Evolutionary conservation across 2,888 invertebrate species (phyloP).

Genomic region (Lycaena phlaeas): DNA sequence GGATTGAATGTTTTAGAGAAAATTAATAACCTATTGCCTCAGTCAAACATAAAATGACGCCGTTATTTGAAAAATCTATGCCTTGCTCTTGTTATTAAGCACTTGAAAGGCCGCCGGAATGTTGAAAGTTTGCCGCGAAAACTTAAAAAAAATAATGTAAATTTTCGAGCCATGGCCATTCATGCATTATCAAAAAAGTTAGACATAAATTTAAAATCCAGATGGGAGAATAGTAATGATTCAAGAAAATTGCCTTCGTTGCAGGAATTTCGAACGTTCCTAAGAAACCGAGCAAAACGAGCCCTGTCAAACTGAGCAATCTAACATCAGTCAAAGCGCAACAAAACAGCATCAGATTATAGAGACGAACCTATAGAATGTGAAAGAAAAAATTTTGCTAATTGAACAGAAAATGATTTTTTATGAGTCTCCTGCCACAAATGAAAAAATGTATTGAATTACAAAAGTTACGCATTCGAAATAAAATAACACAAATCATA

Average conservation of each 20-base stretch:
- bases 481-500: conserved; percentile 12
- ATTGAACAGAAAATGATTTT: conserved; percentile 21
- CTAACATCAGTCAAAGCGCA: conserved; percentile 20
- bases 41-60: conserved; percentile 5
- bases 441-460: conserved; percentile 13
- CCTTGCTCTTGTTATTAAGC: conserved; percentile 10
- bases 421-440: neutral
- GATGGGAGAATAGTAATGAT: too few species aligned
- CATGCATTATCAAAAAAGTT: too few species aligned
- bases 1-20: too few species aligned
- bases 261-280: too few species aligned
- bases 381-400: conserved; percentile 19
- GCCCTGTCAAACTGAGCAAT: too few species aligned
- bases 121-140: conserved; percentile 6
- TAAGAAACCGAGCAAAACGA: too few species aligned
- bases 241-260: too few species aligned
- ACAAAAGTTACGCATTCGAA: conserved; percentile 8
- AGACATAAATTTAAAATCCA: too few species aligned
- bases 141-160: neutral
- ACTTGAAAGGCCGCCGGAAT: conserved; percentile 11
- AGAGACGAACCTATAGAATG: conserved; percentile 19
- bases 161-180: too few species aligned
- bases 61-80: conserved; percentile 10
- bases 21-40: too few species aligned
- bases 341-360: conserved; percentile 20